Conservation (phyloP, 2,797 vertebrate genomes). For the Acrocephalus scirpaceus region DNA sequence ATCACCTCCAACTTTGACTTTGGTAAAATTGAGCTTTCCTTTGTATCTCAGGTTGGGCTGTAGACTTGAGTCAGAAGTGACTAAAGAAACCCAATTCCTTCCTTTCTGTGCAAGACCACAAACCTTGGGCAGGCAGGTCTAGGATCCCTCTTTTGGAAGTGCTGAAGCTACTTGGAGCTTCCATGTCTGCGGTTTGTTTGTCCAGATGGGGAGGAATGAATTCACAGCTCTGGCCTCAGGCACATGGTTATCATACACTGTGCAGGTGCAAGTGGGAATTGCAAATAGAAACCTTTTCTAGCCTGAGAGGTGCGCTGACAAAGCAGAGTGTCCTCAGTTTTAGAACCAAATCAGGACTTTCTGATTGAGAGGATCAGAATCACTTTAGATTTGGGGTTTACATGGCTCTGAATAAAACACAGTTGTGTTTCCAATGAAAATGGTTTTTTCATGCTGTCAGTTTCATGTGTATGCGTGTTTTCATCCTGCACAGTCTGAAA, state of each 20-base stretch:
- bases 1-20: constrained; percentile 83
- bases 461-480: neutral
- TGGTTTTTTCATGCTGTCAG: neutral
- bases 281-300: neutral
- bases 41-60: neutral
- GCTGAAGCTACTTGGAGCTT: neutral
- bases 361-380: neutral
- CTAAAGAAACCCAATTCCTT: neutral
- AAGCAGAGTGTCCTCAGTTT: neutral
- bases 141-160: neutral
- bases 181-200: neutral
- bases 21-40: constrained; percentile 75
- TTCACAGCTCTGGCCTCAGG: neutral
- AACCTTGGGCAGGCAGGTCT: neutral
- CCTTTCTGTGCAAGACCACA: neutral
- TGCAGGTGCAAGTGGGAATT: neutral
- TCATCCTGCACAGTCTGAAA: neutral
- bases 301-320: neutral
- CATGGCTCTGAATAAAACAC: neutral
- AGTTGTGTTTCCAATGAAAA: neutral
- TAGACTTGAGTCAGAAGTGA: neutral
- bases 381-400: neutral
- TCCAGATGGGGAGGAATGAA: neutral
- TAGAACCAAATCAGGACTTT: neutral
- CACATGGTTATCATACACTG: accelerated